phyloP scores from a whole-genome alignment of 2,888 invertebrate genomes.

The Habroteleia sp. region DNA sequence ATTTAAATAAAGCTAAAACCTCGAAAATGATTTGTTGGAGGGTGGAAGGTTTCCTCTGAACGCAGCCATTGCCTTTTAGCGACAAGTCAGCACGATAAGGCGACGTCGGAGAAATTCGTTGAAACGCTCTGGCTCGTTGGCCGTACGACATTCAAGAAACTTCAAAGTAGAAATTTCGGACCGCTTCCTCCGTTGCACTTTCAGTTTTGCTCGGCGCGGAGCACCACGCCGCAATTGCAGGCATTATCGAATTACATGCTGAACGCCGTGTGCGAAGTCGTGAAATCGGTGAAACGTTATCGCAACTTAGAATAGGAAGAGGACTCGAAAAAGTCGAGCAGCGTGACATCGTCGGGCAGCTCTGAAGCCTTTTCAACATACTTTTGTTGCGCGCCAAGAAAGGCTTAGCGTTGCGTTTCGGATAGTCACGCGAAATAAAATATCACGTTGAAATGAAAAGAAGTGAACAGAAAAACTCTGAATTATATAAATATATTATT shows the following conservation, averaged over 20 bases:
- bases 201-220: conserved; percentile 52
- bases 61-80: too few relatives aligned
- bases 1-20: too few relatives aligned
- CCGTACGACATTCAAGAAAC: conserved; percentile 29
- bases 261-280: conserved; percentile 51
- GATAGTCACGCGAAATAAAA: conserved; percentile 49
- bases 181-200: conserved; percentile 32
- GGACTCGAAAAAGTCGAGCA: conserved; percentile 37
- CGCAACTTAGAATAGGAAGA: conserved; percentile 34
- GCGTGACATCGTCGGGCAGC: conserved; percentile 30
- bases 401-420: conserved; percentile 33
- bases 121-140: conserved; percentile 12
- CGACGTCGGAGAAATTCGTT: conserved; percentile 1
- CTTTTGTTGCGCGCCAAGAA: conserved; percentile 19
- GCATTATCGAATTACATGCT: conserved; percentile 67
- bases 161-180: conserved; percentile 35
- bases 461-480: too few relatives aligned
- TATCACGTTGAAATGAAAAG: neutral
- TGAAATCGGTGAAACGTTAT: conserved; percentile 60
- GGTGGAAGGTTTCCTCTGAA: too few relatives aligned
- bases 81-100: too few relatives aligned
- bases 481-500: too few relatives aligned
- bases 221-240: conserved; percentile 63
- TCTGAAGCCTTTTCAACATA: conserved; percentile 3
- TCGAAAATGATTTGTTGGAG: too few relatives aligned